A percentile compares a stretch with the other conserved stretches of the same genome.
Conservation (phyloP, 2,113 vertebrate species). For the Cyanoderma ruficeps region DNA sequence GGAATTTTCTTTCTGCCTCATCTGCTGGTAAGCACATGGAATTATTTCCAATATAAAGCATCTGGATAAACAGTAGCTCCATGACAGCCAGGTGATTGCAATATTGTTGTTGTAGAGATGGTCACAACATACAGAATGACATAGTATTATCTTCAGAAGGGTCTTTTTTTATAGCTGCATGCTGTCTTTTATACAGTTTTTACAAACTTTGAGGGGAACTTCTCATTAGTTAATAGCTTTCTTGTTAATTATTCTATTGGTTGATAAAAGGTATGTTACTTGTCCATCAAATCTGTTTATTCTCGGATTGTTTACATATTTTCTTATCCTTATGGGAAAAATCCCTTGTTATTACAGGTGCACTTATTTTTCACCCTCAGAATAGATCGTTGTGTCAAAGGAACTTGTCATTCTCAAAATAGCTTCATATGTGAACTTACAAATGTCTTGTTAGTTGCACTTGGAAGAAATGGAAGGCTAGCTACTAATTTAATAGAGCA, state of each 20-base stretch:
- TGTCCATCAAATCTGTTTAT: background rate
- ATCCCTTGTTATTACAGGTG: background rate
- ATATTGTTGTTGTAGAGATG: background rate
- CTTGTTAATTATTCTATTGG: background rate
- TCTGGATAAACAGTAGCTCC: background rate
- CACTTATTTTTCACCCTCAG: background rate
- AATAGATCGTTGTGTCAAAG: background rate
- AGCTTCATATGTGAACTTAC: background rate
- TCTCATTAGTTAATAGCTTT: background rate
- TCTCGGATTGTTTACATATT: background rate
- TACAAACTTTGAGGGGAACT: background rate
- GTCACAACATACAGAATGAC: no score
- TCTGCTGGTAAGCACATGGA: background rate
- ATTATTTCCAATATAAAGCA: constrained; percentile 10
- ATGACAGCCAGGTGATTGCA: background rate
- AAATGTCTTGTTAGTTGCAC: background rate
- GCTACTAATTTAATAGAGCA: background rate
- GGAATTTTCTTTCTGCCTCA: background rate
- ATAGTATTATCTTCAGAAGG: background rate
- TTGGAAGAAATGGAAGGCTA: background rate
- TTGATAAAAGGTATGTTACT: background rate
- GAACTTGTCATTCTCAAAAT: background rate
- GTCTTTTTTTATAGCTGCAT: background rate
- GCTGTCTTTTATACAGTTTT: background rate
- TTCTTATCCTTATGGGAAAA: background rate